These are phyloP conservation scores for Gymnothorax reevesii DNA, from an alignment of 2,797 vertebrate genomes.

Conservation along the genomic window DNA sequence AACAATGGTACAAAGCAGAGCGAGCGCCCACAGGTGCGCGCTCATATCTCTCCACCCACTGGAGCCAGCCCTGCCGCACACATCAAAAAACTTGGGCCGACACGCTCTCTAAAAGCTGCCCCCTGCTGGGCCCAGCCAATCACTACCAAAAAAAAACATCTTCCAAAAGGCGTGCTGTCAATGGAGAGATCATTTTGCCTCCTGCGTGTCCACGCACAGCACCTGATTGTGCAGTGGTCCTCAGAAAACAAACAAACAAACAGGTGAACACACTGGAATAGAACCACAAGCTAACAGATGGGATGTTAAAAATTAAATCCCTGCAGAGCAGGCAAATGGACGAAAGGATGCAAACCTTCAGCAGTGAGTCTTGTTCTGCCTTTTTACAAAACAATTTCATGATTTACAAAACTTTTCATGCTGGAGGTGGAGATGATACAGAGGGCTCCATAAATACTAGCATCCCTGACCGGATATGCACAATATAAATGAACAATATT, in stretches of 20 bases:
- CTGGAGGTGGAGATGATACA: too few species aligned
- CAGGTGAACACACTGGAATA: constrained; percentile 27
- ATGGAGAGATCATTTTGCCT: constrained; percentile 49
- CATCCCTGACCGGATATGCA: too few species aligned
- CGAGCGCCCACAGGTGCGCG: constrained; percentile 12
- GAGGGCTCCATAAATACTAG: too few species aligned
- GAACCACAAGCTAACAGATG: not conserved
- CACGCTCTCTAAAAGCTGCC: constrained; percentile 30
- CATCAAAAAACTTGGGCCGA: too few species aligned
- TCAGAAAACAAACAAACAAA: constrained; percentile 39
- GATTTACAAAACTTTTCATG: not conserved
- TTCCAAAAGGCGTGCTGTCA: constrained; percentile 21
- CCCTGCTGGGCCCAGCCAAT: constrained; percentile 41
- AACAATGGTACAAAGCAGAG: not conserved
- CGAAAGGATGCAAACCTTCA: not conserved
- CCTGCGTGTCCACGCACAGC: constrained; percentile 43
- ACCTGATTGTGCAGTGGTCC: constrained; percentile 39
- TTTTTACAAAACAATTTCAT: not conserved
- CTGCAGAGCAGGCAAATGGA: not conserved
- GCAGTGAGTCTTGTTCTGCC: not conserved
- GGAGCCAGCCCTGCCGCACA: not conserved
- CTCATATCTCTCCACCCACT: not conserved
- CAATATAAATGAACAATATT: too few species aligned
- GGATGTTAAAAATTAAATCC: not conserved
- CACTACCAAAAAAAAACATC: constrained; percentile 44